Evolutionary conservation across 1,140 invertebrate species (phyloP).

Genomic region (Lepidurus packardi): DNA sequence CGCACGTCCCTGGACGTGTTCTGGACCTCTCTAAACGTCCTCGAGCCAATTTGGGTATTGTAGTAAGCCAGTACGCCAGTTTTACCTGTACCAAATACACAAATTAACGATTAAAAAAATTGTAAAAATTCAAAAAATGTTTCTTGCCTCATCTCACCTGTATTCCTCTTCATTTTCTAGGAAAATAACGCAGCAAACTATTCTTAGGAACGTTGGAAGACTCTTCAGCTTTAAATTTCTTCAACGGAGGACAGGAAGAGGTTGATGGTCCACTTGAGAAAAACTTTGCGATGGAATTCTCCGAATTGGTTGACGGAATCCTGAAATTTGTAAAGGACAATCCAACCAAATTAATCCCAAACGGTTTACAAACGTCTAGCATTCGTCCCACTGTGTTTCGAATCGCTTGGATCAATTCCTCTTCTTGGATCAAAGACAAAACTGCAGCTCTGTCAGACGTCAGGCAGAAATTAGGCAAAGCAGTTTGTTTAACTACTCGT

Average conservation of each 20-base stretch:
- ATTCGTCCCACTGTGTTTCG: conserved; percentile 68
- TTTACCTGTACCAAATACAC: conserved; percentile 12
- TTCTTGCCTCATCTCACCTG: too few relatives aligned
- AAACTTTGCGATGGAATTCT: conserved; percentile 52
- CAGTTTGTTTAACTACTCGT: conserved; percentile 64
- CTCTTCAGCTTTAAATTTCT: conserved; percentile 53
- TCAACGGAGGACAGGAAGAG: conserved; percentile 41
- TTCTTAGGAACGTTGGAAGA: conserved; percentile 65
- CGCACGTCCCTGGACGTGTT: not conserved
- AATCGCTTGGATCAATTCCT: conserved; percentile 60
- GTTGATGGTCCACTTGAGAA: not conserved
- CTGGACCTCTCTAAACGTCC: not conserved
- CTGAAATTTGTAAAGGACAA: conserved; percentile 70
- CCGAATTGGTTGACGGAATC: conserved; percentile 50
- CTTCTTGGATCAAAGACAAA: conserved; percentile 46
- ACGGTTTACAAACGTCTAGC: conserved; percentile 62
- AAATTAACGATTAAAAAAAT: not conserved
- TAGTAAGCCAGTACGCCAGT: conserved; percentile 3
- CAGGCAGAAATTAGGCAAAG: conserved; percentile 46
- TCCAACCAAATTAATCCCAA: conserved; percentile 68
- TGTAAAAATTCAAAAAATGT: too few relatives aligned
- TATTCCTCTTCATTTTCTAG: not conserved
- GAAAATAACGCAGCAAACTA: not conserved
- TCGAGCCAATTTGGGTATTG: not conserved
- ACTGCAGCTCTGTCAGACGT: conserved; percentile 41